These are phyloP conservation scores for Nannoperca obscura DNA, from an alignment of 2,797 vertebrate genomes.

Conservation along the genomic window DNA sequence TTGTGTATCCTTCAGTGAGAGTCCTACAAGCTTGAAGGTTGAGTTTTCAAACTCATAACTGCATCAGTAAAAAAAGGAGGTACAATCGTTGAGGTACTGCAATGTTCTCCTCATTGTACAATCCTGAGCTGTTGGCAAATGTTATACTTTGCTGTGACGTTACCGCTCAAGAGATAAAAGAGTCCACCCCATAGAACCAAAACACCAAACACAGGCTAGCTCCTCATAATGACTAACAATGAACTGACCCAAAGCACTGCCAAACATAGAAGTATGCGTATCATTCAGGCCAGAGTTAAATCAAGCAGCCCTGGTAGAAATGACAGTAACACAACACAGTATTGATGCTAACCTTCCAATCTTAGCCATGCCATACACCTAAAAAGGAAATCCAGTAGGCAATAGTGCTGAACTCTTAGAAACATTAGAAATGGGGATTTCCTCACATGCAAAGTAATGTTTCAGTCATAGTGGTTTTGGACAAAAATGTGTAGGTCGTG, in stretches of 20 bases:
- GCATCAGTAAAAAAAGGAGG: conserved; percentile 67
- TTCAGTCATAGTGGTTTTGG: conserved; percentile 4
- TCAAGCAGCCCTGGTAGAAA: conserved; percentile 27
- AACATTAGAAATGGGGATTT: conserved; percentile 17
- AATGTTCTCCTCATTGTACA: conserved; percentile 68
- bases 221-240: conserved; percentile 37
- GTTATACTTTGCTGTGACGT: conserved; percentile 94
- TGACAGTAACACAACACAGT: conserved; percentile 25
- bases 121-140: conserved; percentile 80
- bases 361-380: conserved; percentile 21
- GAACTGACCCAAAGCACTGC: conserved; percentile 38
- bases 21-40: conserved; percentile 74
- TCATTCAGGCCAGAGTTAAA: conserved; percentile 60
- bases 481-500: conserved; percentile 5
- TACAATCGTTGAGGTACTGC: conserved; percentile 68
- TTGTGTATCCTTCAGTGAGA: conserved; percentile 79
- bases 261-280: conserved; percentile 62
- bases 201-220: conserved; percentile 67
- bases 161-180: conserved; percentile 99
- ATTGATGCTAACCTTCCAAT: conserved; percentile 16
- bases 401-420: conserved; percentile 4
- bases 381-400: conserved; percentile 7
- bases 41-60: conserved; percentile 74
- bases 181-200: conserved; percentile 94
- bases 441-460: conserved; percentile 2